Evolutionary conservation across 2,113 vertebrate species (phyloP), one percentile per base, ranked within the genome.

Genomic region (Ailurus styani): DNA sequence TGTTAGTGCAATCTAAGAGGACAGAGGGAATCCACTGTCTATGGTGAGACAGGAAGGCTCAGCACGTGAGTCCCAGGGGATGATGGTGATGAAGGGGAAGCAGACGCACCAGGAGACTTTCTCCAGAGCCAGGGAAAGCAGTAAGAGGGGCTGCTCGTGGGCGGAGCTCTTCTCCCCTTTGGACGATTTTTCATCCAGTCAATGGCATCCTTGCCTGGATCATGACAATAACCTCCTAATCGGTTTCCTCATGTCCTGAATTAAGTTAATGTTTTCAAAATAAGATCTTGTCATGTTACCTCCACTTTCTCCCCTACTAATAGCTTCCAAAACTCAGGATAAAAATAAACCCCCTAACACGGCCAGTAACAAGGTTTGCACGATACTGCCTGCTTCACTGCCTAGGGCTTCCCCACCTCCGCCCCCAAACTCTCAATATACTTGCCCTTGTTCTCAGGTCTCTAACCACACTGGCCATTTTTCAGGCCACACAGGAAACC

Each of bases 1-100:
- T 88, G 29, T 94, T 95, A 89, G 93, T 79, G 9, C 17, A 23
- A 25, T 29, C 20, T 94, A 92, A 37, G 37, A 66, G 60, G 21
- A 96, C 64, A 92, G 94, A 97, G 34, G 6, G 21, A 73, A 78
- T 97, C 95, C 60, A 8, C 34, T 45, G 27, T 97, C 40, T 55
- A 3, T 23, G 21, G 20, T 82, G 37, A 79, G 79, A 95, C 8
- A 12, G 37, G 79, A n/a, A 4, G 1, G 5, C 55, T 83, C 15
- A 79, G 47, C 37, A 50, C 62, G 5, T 2, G n/a, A 42, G 27
- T 42, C 23, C 3, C 54, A 55, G 42, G 29, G 34, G 47, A 2
- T 29, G 40, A 84, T 1, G 20, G 37, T 1, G 18, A 52, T 31
- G 5, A 73, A 73, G 52, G 13, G 9, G 52, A 73, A 4, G 13